A percentile compares a stretch with the other conserved stretches of the same genome.
These are phyloP conservation scores for Musca domestica DNA, from an alignment of 1,140 invertebrate genomes.

Conservation along the genomic window DNA sequence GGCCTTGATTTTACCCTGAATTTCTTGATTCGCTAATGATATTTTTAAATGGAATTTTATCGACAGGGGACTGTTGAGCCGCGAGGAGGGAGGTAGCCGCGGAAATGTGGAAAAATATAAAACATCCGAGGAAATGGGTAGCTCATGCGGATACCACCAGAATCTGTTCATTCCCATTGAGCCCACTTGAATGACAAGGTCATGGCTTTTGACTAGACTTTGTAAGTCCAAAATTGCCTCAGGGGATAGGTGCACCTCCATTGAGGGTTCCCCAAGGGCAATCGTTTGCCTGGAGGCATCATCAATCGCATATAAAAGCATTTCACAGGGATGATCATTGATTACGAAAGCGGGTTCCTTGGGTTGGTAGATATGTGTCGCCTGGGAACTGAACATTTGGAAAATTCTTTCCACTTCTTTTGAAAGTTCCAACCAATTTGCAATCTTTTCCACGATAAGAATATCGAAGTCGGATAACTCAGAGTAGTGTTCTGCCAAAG, in stretches of 20 bases:
- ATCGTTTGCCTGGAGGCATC: neutral
- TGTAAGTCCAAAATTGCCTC: constrained; percentile 7
- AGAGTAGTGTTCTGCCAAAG: constrained; percentile 4
- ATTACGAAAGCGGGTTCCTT: neutral
- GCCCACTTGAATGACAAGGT: constrained; percentile 13
- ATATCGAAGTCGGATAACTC: constrained; percentile 18
- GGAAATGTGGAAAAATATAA: neutral
- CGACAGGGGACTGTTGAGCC: neutral
- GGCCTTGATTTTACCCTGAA: neutral
- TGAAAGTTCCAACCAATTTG: constrained; percentile 16
- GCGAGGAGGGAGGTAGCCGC: neutral
- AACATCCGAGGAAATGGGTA: neutral
- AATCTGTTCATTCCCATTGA: constrained; percentile 4
- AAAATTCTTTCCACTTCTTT: neutral
- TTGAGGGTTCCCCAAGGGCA: neutral
- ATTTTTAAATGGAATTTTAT: neutral
- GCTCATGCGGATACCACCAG: constrained; percentile 27
- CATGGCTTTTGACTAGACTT: neutral
- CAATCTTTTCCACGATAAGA: neutral
- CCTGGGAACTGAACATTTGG: neutral
- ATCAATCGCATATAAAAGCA: constrained; percentile 7
- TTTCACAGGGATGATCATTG: neutral
- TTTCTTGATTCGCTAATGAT: neutral
- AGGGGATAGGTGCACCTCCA: neutral
- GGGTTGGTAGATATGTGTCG: constrained; percentile 7